These are phyloP conservation scores for Apostichopus leukothele DNA, from an alignment of 53 echinoderm and acorn worm genomes.

Conservation along the genomic window DNA sequence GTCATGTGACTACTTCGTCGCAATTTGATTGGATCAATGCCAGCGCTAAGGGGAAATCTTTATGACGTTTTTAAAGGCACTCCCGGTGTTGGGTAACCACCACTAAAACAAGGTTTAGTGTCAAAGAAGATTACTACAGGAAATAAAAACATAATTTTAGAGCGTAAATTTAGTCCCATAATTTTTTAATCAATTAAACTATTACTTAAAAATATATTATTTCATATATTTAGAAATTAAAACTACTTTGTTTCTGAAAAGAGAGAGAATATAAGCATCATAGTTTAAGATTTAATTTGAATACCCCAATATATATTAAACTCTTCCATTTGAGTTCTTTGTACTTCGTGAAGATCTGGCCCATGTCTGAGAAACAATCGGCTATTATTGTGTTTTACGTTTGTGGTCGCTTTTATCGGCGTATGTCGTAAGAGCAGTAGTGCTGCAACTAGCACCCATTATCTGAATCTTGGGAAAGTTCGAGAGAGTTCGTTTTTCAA, in stretches of 20 bases:
- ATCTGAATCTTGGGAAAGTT: no score
- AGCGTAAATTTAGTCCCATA: neutral
- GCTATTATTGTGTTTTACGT: constrained; percentile 34
- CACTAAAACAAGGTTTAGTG: constrained; percentile 24
- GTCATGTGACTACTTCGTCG: constrained; percentile 42
- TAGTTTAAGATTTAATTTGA: neutral
- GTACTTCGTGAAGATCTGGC: neutral
- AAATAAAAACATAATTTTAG: neutral
- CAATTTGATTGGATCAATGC: constrained; percentile 43
- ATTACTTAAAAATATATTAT: neutral
- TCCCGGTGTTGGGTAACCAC: constrained; percentile 50
- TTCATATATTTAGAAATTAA: neutral
- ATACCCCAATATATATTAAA: neutral
- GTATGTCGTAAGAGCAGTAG: no score
- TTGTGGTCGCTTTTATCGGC: no score
- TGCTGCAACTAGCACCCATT: no score
- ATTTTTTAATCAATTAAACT: neutral
- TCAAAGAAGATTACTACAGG: neutral
- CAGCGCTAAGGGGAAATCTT: constrained; percentile 46
- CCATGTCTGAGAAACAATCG: neutral
- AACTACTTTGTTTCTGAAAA: no score
- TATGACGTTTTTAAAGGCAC: constrained; percentile 59
- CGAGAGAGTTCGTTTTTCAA: no score
- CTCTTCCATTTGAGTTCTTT: constrained; percentile 24
- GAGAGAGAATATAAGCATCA: neutral